phyloP scores from a whole-genome alignment of 2,113 vertebrate species.

The Myotis davidii region DNA sequence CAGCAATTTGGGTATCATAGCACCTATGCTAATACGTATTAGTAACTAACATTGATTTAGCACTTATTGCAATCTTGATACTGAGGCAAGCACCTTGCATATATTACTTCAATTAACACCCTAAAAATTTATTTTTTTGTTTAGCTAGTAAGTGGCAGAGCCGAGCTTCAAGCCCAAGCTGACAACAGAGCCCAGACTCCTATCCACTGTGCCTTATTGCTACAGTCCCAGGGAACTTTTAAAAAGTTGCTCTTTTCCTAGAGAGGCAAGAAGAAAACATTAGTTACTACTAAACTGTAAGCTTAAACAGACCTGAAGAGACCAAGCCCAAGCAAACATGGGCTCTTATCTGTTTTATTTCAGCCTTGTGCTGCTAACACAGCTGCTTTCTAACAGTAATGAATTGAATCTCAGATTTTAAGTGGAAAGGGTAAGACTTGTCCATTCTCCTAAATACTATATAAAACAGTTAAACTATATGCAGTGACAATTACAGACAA shows the following conservation, averaged over 20 bases:
- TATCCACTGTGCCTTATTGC: not conserved
- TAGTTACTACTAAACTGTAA: not conserved
- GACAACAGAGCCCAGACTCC: not conserved
- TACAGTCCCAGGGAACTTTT: not conserved
- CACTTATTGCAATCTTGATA: not conserved
- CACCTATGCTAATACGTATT: not conserved
- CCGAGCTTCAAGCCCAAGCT: not conserved
- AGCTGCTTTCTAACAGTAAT: not conserved
- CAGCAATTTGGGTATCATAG: not conserved
- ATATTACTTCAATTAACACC: not conserved
- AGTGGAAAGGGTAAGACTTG: not conserved
- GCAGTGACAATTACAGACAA: not conserved
- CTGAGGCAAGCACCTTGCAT: not conserved
- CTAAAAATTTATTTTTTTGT: not conserved
- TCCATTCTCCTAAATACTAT: not conserved
- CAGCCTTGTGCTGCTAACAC: not conserved
- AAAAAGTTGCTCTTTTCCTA: constrained; percentile 3
- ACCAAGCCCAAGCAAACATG: not conserved
- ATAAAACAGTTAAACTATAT: not conserved
- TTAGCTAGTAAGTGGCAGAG: not conserved
- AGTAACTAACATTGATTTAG: not conserved
- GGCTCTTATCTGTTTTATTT: not conserved
- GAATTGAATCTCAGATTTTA: not conserved
- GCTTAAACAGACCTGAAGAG: constrained; percentile 16
- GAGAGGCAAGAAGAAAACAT: not conserved